These are phyloP conservation scores for Zaprionus obscuricornis DNA, from an alignment of 2,888 invertebrate species.

Conservation along the genomic window DNA sequence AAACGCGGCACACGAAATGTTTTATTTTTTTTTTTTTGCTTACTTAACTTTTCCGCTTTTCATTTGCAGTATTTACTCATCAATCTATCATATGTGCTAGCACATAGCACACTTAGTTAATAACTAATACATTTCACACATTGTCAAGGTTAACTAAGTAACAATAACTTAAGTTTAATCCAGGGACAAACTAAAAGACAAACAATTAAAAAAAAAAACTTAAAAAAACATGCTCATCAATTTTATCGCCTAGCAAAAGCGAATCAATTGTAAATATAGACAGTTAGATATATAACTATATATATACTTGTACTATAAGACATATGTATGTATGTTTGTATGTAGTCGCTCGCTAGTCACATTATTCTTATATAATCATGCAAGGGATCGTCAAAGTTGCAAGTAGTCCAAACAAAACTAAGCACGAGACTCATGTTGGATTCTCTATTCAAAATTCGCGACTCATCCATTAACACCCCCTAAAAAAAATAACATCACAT, in stretches of 20 bases:
- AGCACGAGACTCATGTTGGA: slow-evolving; percentile 71
- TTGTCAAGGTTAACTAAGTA: slow-evolving; percentile 38
- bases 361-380: slow-evolving; percentile 64
- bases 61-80: too few species aligned
- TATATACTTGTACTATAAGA: too few species aligned
- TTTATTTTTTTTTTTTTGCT: too few species aligned
- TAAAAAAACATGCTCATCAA: slow-evolving; percentile 39
- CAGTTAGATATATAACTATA: too few species aligned
- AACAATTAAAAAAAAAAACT: not conserved
- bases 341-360: slow-evolving; percentile 44
- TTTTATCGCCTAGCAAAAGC: slow-evolving; percentile 47
- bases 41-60: too few species aligned
- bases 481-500: too few species aligned
- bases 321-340: not conserved
- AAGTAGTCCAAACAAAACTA: slow-evolving; percentile 43
- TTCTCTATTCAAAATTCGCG: slow-evolving; percentile 40
- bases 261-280: too few species aligned
- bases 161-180: slow-evolving; percentile 61
- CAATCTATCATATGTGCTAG: slow-evolving; percentile 34
- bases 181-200: slow-evolving; percentile 45
- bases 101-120: slow-evolving; percentile 32
- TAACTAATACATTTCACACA: slow-evolving; percentile 39
- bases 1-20: too few species aligned
- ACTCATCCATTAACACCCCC: slow-evolving; percentile 39
- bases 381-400: not conserved